Percentiles rank a stretch among this genome's conserved stretches.
Evolutionary conservation across 2,888 invertebrate species (phyloP).

Genomic region (Periphyllus acericola): DNA sequence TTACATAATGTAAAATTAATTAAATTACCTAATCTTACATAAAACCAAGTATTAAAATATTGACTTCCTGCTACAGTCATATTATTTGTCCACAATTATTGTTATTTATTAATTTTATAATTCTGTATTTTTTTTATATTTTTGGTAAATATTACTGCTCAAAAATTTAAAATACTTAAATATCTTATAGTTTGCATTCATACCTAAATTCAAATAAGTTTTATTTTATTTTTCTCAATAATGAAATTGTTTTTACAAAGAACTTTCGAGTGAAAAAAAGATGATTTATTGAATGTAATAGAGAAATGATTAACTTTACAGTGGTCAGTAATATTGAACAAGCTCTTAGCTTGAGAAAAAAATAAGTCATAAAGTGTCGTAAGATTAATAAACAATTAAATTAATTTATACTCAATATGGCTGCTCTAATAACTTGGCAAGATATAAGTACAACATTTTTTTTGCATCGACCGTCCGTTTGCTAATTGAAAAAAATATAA

Average conservation of each 20-base stretch:
- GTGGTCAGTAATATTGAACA: background rate
- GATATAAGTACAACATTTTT: no score
- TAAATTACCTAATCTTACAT: background rate
- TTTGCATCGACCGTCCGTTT: background rate
- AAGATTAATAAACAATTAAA: background rate
- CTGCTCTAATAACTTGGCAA: background rate
- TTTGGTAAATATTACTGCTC: background rate
- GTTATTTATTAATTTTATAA: background rate
- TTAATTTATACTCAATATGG: background rate
- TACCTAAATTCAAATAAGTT: background rate
- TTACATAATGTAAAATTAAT: background rate
- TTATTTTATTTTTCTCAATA: slow-evolving; percentile 1
- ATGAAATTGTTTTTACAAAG: background rate
- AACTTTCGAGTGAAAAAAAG: background rate
- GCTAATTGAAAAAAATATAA: background rate
- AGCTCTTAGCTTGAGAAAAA: background rate
- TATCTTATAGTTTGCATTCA: background rate
- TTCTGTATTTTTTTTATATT: background rate
- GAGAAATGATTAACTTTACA: background rate
- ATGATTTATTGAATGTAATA: background rate
- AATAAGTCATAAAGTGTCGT: background rate
- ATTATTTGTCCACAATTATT: background rate
- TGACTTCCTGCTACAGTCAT: background rate
- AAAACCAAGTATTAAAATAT: background rate
- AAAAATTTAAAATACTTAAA: background rate